phyloP scores from a whole-genome alignment of 2,113 vertebrate species.

The Phrynosoma blainvillii region DNA sequence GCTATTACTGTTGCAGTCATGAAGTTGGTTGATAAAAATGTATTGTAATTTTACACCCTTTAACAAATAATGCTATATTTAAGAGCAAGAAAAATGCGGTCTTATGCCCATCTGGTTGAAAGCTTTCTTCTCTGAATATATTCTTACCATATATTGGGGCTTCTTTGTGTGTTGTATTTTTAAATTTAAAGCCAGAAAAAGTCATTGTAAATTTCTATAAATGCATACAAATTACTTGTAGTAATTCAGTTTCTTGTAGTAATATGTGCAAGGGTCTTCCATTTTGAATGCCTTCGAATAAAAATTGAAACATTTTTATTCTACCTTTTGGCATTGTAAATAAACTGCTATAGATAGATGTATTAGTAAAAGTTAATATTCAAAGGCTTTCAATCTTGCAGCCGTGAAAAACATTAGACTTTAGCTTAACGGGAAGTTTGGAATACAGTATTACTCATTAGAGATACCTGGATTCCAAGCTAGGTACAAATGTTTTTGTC shows the following conservation, averaged over 20 bases:
- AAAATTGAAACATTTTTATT: background rate
- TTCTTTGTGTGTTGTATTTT: background rate
- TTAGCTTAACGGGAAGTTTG: background rate
- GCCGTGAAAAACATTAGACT: background rate
- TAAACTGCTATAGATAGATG: background rate
- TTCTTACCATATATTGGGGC: rapidly evolving
- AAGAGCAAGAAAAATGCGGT: background rate
- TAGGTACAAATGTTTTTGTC: background rate
- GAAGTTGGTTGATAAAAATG: background rate
- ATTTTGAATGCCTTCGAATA: background rate
- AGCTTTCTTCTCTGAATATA: background rate
- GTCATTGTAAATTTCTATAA: background rate
- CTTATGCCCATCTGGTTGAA: background rate
- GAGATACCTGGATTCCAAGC: background rate
- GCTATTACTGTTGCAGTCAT: background rate
- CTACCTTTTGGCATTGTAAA: background rate
- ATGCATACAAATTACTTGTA: background rate
- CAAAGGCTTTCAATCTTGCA: background rate
- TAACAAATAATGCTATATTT: no score
- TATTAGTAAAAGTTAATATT: background rate
- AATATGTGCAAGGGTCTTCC: background rate
- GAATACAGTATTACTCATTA: background rate
- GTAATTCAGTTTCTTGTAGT: background rate
- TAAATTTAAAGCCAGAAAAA: background rate
- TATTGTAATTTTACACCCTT: background rate